phyloP scores from a whole-genome alignment of 1,140 invertebrate species.

The Drosophila jambulina region DNA sequence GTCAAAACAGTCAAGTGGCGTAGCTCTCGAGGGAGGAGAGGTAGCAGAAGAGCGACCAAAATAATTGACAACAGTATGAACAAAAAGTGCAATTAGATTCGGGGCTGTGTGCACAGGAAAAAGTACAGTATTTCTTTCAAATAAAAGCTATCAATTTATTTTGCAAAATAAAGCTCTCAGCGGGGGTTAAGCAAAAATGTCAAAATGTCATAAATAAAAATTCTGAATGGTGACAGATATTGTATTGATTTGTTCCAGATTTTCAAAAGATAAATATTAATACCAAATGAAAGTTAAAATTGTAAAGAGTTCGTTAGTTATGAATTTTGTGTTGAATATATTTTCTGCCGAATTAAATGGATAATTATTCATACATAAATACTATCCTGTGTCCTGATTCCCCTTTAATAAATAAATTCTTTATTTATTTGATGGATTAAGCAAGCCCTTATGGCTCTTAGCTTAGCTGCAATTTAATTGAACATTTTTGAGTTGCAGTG shows the following conservation, averaged over 20 bases:
- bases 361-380: neutral
- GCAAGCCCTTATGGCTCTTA: neutral
- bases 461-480: conserved; percentile 15
- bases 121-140: neutral
- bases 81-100: conserved; percentile 71
- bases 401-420: neutral
- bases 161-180: neutral
- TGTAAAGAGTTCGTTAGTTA: neutral
- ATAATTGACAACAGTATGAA: conserved; percentile 61
- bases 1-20: conserved; percentile 45
- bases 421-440: neutral
- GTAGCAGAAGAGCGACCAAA: conserved; percentile 19
- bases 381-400: neutral
- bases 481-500: neutral
- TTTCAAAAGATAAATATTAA: neutral
- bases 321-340: neutral
- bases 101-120: conserved; percentile 7
- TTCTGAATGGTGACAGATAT: neutral
- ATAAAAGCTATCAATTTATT: neutral
- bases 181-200: neutral
- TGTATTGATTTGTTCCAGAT: neutral
- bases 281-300: neutral
- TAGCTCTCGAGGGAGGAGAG: neutral
- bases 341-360: neutral
- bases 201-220: neutral